These are phyloP conservation scores for Lepetodrilus schrolli DNA, from an alignment of 2,888 invertebrate genomes.

Conservation along the genomic window DNA sequence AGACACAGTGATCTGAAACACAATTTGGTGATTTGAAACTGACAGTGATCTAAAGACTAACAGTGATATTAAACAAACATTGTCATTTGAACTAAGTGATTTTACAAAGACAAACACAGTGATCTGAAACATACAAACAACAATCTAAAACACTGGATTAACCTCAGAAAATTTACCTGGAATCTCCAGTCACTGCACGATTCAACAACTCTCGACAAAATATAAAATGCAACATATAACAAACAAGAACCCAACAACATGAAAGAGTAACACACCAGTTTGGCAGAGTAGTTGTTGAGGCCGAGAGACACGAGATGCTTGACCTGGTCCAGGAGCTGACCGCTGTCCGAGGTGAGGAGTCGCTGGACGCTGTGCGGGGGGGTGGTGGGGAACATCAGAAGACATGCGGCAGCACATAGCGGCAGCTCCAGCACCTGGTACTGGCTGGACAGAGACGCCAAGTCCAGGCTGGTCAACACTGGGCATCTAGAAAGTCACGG, in stretches of 20 bases:
- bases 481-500: constrained; percentile 60
- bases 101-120: too few species aligned
- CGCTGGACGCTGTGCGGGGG: constrained; percentile 30
- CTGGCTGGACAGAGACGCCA: constrained; percentile 43
- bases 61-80: too few species aligned
- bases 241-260: too few species aligned
- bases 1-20: too few species aligned
- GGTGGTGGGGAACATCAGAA: constrained; percentile 39
- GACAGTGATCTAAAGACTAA: too few species aligned
- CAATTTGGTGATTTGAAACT: too few species aligned
- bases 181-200: background rate
- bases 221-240: too few species aligned
- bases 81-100: too few species aligned
- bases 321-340: constrained; percentile 31
- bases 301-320: constrained; percentile 33
- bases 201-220: too few species aligned
- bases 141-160: too few species aligned
- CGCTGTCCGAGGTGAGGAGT: background rate
- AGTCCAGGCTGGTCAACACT: constrained; percentile 53
- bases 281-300: constrained; percentile 38
- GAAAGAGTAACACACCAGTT: constrained; percentile 34
- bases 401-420: constrained; percentile 57
- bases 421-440: constrained; percentile 54
- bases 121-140: too few species aligned
- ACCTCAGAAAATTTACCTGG: background rate